phyloP scores from a whole-genome alignment of 2,113 vertebrate species.

The Onychostoma macrolepis region DNA sequence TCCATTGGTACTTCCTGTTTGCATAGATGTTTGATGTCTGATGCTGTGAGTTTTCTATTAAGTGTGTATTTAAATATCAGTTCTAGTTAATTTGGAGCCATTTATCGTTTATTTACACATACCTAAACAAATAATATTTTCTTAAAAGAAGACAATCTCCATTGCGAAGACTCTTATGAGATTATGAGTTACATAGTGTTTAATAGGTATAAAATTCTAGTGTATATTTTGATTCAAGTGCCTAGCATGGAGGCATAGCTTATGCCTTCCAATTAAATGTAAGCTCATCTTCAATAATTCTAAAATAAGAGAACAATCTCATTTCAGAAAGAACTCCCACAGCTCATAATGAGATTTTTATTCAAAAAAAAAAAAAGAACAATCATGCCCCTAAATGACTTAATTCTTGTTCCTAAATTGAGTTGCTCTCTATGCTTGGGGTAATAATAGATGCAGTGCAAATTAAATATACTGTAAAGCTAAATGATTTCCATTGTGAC shows the following conservation, averaged over 20 bases:
- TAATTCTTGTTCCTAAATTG: background rate
- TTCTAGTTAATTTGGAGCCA: background rate
- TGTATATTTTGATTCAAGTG: conserved; percentile 67
- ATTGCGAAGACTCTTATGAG: conserved; percentile 38
- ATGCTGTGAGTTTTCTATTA: background rate
- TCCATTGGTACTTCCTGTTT: background rate
- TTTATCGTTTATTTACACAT: background rate
- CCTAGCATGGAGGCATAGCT: conserved; percentile 64
- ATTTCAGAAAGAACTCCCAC: conserved; percentile 40
- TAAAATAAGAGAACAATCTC: conserved; percentile 43
- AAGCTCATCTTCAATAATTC: conserved; percentile 53
- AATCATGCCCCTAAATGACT: background rate
- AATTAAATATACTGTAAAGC: conserved; percentile 20
- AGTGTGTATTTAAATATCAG: background rate
- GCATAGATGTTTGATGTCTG: conserved; percentile 1
- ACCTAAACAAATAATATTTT: background rate
- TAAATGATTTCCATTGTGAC: conserved; percentile 54
- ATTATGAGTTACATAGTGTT: conserved; percentile 53
- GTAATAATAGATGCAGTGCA: conserved; percentile 42
- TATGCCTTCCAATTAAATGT: conserved; percentile 48
- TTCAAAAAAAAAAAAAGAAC: background rate
- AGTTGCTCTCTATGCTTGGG: conserved; percentile 2
- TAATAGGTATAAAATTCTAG: conserved; percentile 60
- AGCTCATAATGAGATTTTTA: conserved; percentile 44
- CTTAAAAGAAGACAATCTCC: conserved; percentile 38